These are phyloP conservation scores for Meiosimyza platycephala DNA, from an alignment of 2,888 invertebrate genomes.

Conservation along the genomic window DNA sequence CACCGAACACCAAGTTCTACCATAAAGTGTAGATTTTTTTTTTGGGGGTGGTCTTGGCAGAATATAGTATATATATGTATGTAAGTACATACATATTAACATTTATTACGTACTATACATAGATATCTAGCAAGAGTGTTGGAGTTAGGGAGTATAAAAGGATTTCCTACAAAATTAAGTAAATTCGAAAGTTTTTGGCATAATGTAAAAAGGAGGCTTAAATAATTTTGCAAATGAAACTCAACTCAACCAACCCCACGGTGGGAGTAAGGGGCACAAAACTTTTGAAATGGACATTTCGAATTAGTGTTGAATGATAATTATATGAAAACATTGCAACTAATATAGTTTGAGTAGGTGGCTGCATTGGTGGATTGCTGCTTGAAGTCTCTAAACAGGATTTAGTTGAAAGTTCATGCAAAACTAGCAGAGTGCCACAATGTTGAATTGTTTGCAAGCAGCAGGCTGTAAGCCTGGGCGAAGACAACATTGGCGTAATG, in stretches of 20 bases:
- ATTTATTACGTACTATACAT: not conserved
- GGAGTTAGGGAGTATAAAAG: conserved; percentile 24
- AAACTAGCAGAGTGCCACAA: conserved; percentile 7
- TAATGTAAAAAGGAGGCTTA: conserved; percentile 42
- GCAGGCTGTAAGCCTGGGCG: conserved; percentile 17
- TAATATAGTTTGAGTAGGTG: not conserved
- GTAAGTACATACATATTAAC: conserved; percentile 4
- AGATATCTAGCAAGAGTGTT: not conserved
- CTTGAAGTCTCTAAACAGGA: conserved; percentile 20
- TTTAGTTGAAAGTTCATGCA: conserved; percentile 20
- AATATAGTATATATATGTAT: not conserved
- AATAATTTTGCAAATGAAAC: conserved; percentile 39
- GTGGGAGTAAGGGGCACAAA: conserved; percentile 13
- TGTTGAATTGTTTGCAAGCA: conserved; percentile 10
- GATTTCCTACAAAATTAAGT: conserved; percentile 43
- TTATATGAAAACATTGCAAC: conserved; percentile 42
- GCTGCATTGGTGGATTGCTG: not conserved
- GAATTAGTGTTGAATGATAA: conserved; percentile 49
- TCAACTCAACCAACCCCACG: not conserved
- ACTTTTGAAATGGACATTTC: conserved; percentile 47
- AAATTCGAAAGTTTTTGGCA: conserved; percentile 46
- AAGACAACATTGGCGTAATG: not conserved
- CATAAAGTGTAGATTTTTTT: conserved; percentile 12
- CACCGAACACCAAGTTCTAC: conserved; percentile 10
- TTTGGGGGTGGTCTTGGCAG: not conserved